Conservation (phyloP, 2,113 vertebrate genomes). For the Forbesichthys agassizii region DNA sequence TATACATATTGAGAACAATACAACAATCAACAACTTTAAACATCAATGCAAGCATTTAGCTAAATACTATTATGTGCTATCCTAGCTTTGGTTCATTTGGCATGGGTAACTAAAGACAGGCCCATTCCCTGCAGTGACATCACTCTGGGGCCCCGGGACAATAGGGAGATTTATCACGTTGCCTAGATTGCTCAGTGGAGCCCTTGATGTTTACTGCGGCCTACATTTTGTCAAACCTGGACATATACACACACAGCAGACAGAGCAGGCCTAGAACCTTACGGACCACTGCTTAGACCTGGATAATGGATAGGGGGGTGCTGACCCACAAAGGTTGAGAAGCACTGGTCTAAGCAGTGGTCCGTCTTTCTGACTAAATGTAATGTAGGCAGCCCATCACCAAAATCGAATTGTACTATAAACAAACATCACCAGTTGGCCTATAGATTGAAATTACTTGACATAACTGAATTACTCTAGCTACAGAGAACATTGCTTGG, state of each 20-base stretch:
- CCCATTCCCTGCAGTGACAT: conserved; percentile 38
- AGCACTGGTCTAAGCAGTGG: conserved; percentile 30
- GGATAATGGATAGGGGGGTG: too few relatives aligned
- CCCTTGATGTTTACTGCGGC: conserved; percentile 44
- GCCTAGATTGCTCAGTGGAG: conserved; percentile 34
- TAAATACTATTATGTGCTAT: neutral
- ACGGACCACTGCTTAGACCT: too few relatives aligned
- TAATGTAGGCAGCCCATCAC: neutral
- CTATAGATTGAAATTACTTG: too few relatives aligned
- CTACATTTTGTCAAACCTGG: conserved; percentile 36
- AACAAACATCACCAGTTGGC: neutral
- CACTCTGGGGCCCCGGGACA: conserved; percentile 21
- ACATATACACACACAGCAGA: conserved; percentile 15
- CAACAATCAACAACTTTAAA: neutral
- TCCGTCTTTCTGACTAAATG: neutral
- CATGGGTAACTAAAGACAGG: neutral
- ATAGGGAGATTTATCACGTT: conserved; percentile 53
- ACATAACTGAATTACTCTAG: too few relatives aligned
- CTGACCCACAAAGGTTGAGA: neutral
- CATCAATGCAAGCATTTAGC: neutral
- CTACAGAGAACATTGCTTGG: neutral
- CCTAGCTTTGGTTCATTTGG: neutral
- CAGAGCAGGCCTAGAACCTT: neutral
- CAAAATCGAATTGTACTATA: neutral
- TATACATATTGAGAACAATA: neutral